Base-by-base conservation (phyloP, 2,113 vertebrate genomes). In the Grantiella picta region DNA sequence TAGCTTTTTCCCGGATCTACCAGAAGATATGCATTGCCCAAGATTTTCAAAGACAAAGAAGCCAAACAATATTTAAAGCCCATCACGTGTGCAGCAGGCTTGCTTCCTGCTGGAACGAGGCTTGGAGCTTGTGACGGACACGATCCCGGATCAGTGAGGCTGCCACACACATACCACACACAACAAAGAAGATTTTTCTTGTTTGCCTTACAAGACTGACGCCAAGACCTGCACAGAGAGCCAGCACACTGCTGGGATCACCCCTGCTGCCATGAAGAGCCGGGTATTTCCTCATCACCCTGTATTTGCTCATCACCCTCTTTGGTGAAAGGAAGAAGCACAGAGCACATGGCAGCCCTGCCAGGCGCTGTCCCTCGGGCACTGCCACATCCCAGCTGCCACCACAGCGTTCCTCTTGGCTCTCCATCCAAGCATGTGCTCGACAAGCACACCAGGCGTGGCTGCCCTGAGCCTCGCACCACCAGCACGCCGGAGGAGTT, bases 261-360 rank as follows among this genome's bases (percentile, higher is more conserved):
- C 40, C 11, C 0, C 25, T 5, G 69, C 40, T 61, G 70, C 65
- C 77, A 6, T 0, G 3, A 8, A 54, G 22, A 11, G 42, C 20
- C 1, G 8, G 15, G 23, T 7, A 11, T 38, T 38, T 38, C 9
- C 36, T 27, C 27, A 31, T 33, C 78, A 4, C 44, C 4, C 4
- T 25, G 13, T 1, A 9, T 8, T 24, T 2, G 9, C 20, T 5
- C 81, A 18, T 40, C 57, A 1, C 19, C 7, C 28, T 18, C 38
- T 12, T 1, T 2, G 10, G 49, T 1, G 3, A 35, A 5, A 42
- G 44, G 23, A 27, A 44, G 25, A 29, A 28, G 14, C 0, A 2
- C 23, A 2, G 63, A 57, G 31, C 35, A 4, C 2, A 1, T 0
- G 8, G 22, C 28, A 18, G 72, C 57, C 21, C 23, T 24, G 25